A percentile compares a stretch with the other conserved stretches of the same genome.
Evolutionary conservation across 1,140 invertebrate genomes (phyloP).

Genomic region (Drosophila pruinosa): DNA sequence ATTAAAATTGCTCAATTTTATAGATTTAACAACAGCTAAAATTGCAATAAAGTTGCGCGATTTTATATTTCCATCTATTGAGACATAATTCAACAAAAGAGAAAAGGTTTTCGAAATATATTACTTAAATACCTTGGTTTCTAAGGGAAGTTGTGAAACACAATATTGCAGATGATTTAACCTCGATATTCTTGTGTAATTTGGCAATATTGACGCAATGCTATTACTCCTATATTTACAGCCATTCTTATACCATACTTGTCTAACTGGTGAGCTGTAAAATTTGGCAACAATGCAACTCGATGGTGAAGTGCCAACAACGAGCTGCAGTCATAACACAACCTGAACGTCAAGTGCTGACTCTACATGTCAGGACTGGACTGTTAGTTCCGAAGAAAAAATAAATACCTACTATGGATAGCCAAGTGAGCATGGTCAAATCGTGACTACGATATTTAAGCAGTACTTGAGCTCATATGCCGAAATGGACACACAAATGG

Average conservation of each 20-base stretch:
- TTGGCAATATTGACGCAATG: neutral
- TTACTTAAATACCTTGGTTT: too few species aligned
- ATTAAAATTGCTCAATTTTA: too few species aligned
- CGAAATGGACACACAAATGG: slow-evolving; percentile 39
- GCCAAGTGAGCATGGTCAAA: slow-evolving; percentile 34
- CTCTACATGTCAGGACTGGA: neutral
- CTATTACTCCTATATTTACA: neutral
- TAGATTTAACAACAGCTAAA: too few species aligned
- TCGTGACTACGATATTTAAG: slow-evolving; percentile 46
- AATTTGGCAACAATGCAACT: neutral
- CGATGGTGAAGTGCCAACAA: slow-evolving; percentile 29
- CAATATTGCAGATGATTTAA: neutral
- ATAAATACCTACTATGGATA: slow-evolving; percentile 24
- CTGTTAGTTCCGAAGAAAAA: slow-evolving; percentile 18
- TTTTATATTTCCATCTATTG: too few species aligned
- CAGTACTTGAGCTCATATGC: slow-evolving; percentile 49
- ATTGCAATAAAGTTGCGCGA: too few species aligned
- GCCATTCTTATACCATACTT: neutral
- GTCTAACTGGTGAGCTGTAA: neutral
- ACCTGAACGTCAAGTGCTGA: slow-evolving; percentile 7
- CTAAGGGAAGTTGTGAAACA: too few species aligned
- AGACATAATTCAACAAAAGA: too few species aligned
- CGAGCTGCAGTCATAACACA: slow-evolving; percentile 25
- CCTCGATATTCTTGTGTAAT: neutral
- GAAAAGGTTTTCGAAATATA: too few species aligned